Evolutionary conservation across 2,113 vertebrate genomes (phyloP).

Genomic region (Gallinago undulata): DNA sequence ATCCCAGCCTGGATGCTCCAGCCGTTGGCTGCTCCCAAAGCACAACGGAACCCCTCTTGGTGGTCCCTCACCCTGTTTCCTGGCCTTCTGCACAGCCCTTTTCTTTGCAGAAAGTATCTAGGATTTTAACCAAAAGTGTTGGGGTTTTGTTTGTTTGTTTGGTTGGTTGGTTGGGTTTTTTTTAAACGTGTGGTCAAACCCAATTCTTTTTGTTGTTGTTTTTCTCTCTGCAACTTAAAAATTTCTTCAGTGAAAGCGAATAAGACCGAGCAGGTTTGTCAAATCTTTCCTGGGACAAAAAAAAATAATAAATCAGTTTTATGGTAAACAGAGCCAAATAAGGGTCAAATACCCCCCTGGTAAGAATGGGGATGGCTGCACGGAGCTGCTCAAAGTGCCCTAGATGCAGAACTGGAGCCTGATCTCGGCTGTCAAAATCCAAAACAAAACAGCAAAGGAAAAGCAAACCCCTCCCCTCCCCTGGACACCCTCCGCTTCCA

Average conservation of each 20-base stretch:
- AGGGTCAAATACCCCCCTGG: rapidly evolving
- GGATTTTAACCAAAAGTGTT: background rate
- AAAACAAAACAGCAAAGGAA: background rate
- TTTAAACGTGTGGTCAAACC: rapidly evolving
- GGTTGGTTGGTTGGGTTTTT: too few relatives aligned
- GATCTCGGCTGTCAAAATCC: background rate
- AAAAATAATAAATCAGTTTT: background rate
- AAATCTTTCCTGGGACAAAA: background rate
- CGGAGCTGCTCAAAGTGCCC: background rate
- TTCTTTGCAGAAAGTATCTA: background rate
- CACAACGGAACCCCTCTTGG: background rate
- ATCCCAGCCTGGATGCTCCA: background rate
- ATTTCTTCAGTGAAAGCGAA: background rate
- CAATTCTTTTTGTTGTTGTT: background rate
- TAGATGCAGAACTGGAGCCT: background rate
- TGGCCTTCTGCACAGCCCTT: background rate
- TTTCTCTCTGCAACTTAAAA: background rate
- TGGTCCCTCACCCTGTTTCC: background rate
- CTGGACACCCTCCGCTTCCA: background rate
- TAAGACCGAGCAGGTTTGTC: background rate
- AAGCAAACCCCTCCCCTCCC: background rate
- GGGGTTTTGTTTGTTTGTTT: background rate
- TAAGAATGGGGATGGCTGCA: background rate
- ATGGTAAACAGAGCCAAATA: background rate
- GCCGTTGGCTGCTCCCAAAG: background rate